phyloP scores from a whole-genome alignment of 2,797 vertebrate genomes.

The Allenopithecus nigroviridis region DNA sequence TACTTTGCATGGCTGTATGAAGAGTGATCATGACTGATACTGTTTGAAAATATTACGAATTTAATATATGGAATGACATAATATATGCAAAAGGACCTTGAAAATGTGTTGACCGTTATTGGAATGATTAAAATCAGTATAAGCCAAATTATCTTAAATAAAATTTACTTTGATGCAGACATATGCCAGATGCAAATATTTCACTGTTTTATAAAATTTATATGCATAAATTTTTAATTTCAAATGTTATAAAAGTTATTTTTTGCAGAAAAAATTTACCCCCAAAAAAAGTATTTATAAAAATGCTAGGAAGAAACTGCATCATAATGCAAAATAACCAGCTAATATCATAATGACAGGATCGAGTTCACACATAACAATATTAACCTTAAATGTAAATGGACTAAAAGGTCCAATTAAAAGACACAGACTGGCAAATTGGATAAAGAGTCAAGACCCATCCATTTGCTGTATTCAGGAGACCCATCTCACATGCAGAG shows the following conservation, averaged over 20 bases:
- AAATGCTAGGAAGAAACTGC: not conserved
- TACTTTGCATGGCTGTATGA: not conserved
- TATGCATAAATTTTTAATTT: not conserved
- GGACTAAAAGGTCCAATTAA: too few species aligned
- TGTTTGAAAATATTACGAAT: slow-evolving; percentile 45
- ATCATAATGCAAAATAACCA: too few species aligned
- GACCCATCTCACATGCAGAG: too few species aligned
- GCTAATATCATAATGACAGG: too few species aligned
- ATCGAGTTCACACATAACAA: too few species aligned
- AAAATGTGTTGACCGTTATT: not conserved
- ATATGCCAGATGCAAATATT: not conserved
- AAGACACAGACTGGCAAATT: too few species aligned
- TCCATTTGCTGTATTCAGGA: too few species aligned
- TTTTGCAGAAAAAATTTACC: slow-evolving; percentile 17
- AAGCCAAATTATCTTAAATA: not conserved
- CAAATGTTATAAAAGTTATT: slow-evolving; percentile 28
- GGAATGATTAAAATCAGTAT: slow-evolving; percentile 17
- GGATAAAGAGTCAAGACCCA: too few species aligned
- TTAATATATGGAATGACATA: slow-evolving; percentile 18
- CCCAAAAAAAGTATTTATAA: not conserved
- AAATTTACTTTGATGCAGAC: not conserved
- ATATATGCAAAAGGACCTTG: not conserved
- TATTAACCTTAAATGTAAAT: too few species aligned
- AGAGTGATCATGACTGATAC: slow-evolving; percentile 3
- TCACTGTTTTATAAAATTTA: not conserved